These are phyloP conservation scores for Pasiphila rectangulata DNA, from an alignment of 2,888 invertebrate genomes.

Conservation along the genomic window DNA sequence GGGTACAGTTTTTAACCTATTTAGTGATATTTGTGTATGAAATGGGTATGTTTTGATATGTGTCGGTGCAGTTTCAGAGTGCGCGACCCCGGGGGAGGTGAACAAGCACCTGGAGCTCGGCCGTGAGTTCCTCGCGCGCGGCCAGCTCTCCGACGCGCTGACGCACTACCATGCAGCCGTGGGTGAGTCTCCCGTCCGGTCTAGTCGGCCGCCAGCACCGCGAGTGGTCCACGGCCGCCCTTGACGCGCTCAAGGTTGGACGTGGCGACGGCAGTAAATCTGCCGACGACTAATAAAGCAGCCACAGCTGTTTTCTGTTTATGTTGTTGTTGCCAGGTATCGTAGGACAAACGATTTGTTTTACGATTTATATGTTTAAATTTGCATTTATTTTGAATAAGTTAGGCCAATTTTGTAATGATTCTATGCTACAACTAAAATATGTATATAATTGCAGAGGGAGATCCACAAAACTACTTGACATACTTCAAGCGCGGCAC, in stretches of 20 bases:
- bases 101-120: slow-evolving; percentile 97
- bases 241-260: slow-evolving; percentile 24
- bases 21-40: slow-evolving; percentile 39
- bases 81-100: slow-evolving; percentile 88
- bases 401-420: not conserved
- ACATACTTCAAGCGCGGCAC: slow-evolving; percentile 98
- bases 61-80: slow-evolving; percentile 83
- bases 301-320: slow-evolving; percentile 18
- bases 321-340: slow-evolving; percentile 14
- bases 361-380: too few relatives aligned
- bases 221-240: slow-evolving; percentile 14
- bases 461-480: slow-evolving; percentile 96
- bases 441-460: slow-evolving; percentile 83
- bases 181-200: slow-evolving; percentile 81
- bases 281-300: not conserved
- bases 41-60: slow-evolving; percentile 41
- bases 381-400: not conserved
- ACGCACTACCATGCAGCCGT: slow-evolving; percentile 99
- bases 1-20: slow-evolving; percentile 45
- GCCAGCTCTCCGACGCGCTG: slow-evolving; percentile 96
- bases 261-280: slow-evolving; percentile 5
- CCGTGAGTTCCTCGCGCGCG: slow-evolving; percentile 93
- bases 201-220: not conserved
- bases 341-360: not conserved
- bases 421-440: not conserved